These are phyloP conservation scores for Ptyas mucosa DNA, from an alignment of 2,113 vertebrate genomes.

Conservation along the genomic window DNA sequence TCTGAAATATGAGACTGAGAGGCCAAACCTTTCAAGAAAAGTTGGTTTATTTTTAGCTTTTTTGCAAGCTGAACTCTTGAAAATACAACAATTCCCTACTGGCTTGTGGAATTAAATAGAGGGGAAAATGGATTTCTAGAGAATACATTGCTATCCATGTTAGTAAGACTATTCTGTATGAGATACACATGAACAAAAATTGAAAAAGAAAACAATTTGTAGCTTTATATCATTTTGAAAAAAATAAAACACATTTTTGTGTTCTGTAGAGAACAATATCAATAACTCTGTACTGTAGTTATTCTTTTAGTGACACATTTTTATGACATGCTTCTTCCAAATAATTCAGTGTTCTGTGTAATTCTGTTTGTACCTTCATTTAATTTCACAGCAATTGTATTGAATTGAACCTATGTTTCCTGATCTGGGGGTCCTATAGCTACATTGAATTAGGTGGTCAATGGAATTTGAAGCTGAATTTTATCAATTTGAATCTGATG, in stretches of 20 bases:
- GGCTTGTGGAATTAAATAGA: constrained; percentile 3
- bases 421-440: background rate
- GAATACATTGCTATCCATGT: background rate
- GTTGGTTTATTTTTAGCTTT: constrained; percentile 55
- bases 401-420: background rate
- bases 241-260: background rate
- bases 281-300: background rate
- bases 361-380: background rate
- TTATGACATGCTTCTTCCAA: background rate
- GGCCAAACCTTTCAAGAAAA: constrained; percentile 51
- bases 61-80: constrained; percentile 43
- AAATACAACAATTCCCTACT: constrained; percentile 20
- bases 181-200: background rate
- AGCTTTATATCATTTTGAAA: constrained; percentile 4
- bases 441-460: background rate
- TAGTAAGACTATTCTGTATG: constrained; percentile 8
- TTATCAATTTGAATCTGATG: background rate
- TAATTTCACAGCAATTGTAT: background rate
- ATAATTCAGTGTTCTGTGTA: background rate
- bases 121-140: constrained; percentile 17
- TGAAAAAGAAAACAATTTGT: constrained; percentile 3
- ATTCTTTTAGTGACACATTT: background rate
- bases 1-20: constrained; percentile 54
- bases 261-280: background rate
- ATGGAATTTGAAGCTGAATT: background rate